These are phyloP conservation scores for Cotesia glomerata DNA, from an alignment of 1,140 invertebrate genomes.

Conservation along the genomic window DNA sequence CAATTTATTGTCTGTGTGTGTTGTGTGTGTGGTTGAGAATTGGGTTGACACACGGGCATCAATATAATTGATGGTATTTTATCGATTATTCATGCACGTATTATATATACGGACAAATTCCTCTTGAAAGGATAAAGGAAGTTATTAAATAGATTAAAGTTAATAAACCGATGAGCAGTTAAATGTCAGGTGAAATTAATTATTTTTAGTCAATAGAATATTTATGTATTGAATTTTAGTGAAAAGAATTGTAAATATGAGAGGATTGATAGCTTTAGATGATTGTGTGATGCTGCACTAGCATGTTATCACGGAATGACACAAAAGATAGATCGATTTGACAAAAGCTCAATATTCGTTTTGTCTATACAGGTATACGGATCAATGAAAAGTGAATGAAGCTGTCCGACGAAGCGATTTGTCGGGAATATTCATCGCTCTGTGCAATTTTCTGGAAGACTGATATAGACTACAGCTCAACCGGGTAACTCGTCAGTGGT, in stretches of 20 bases:
- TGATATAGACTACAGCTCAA: neutral
- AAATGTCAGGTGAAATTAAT: too few relatives aligned
- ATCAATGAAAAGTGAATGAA: neutral
- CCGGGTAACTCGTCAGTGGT: conserved; percentile 6
- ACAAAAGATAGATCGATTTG: neutral
- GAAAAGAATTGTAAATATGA: neutral
- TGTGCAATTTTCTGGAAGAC: neutral
- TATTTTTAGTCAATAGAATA: too few relatives aligned
- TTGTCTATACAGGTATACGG: neutral
- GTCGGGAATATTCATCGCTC: neutral
- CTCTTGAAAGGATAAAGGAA: too few relatives aligned
- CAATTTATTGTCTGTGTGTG: conserved; percentile 1
- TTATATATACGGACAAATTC: too few relatives aligned
- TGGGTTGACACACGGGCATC: neutral
- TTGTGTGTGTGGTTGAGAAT: neutral
- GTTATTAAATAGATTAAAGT: too few relatives aligned
- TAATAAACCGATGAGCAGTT: too few relatives aligned
- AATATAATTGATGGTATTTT: neutral
- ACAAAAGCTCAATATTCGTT: neutral
- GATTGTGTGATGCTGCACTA: neutral
- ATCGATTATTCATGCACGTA: neutral
- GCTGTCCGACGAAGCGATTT: neutral
- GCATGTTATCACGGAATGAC: neutral
- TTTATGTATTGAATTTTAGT: too few relatives aligned
- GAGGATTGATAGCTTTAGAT: neutral